A percentile compares a stretch with the other conserved stretches of the same genome.
Conservation (phyloP, 2,797 vertebrate genomes). For the Microhierax caerulescens region DNA sequence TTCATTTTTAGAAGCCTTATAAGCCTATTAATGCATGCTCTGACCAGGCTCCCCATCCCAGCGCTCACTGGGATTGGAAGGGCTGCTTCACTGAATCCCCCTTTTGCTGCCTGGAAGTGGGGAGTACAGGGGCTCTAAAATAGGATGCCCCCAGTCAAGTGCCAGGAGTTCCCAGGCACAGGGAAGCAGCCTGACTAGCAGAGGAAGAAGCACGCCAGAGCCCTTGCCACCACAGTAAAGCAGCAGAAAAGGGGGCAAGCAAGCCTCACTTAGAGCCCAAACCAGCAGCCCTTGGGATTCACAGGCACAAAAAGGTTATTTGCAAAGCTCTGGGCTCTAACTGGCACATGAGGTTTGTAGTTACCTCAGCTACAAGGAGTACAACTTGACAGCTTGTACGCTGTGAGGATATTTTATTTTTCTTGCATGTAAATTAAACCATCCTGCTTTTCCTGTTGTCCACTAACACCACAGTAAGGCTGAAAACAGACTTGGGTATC, state of each 20-base stretch:
- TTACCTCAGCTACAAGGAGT: background rate
- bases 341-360: background rate
- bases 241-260: background rate
- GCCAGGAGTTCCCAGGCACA: background rate
- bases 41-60: background rate
- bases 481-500: background rate
- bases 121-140: background rate
- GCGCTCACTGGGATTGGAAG: background rate
- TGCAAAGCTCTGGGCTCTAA: background rate
- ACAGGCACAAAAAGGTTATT: background rate
- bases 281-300: background rate
- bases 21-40: background rate
- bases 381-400: background rate
- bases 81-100: background rate
- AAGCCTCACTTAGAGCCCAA: background rate
- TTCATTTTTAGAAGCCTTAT: background rate
- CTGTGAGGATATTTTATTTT: background rate
- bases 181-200: accelerated
- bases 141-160: background rate
- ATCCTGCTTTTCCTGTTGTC: background rate
- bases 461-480: background rate
- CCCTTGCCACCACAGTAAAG: background rate
- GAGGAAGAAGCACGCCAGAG: background rate
- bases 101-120: background rate
- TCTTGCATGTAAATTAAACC: background rate